Conservation (phyloP, 1,140 invertebrate genomes). For the Aphelenchoides fujianensis region DNA sequence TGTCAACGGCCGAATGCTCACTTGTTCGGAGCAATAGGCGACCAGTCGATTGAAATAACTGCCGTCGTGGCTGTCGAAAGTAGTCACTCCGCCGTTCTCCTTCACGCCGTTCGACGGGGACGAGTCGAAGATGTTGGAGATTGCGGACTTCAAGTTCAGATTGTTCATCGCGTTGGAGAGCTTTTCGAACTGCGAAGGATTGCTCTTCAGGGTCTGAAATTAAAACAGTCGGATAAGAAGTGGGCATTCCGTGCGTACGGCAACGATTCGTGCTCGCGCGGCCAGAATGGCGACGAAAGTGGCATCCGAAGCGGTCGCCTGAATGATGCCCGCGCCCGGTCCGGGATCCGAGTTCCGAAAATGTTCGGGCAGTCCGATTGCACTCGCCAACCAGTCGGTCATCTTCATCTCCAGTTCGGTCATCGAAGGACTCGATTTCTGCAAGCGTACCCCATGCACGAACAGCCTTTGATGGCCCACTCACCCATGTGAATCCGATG, state of each 20-base stretch:
- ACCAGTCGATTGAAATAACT: slow-evolving; percentile 74
- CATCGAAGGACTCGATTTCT: slow-evolving; percentile 85
- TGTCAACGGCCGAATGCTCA: slow-evolving; percentile 36
- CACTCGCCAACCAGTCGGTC: slow-evolving; percentile 89
- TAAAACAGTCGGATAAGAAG: too few species aligned
- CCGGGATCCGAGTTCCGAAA: slow-evolving; percentile 71
- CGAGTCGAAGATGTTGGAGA: slow-evolving; percentile 13
- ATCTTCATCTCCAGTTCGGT: slow-evolving; percentile 90
- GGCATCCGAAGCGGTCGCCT: slow-evolving; percentile 86
- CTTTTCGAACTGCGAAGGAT: background rate
- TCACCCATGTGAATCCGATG: slow-evolving; percentile 87
- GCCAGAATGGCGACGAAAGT: slow-evolving; percentile 78
- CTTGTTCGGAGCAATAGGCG: slow-evolving; percentile 79
- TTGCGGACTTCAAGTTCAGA: slow-evolving; percentile 6
- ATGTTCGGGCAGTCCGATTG: slow-evolving; percentile 80
- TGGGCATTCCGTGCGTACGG: too few species aligned
- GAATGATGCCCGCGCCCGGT: slow-evolving; percentile 81
- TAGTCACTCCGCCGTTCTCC: slow-evolving; percentile 44
- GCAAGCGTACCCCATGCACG: slow-evolving; percentile 33
- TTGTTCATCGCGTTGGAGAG: slow-evolving; percentile 9
- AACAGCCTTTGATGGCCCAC: slow-evolving; percentile 20
- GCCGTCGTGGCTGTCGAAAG: slow-evolving; percentile 70
- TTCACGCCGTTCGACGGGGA: background rate
- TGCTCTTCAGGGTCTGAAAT: slow-evolving; percentile 15
- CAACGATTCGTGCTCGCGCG: slow-evolving; percentile 74